A percentile compares a stretch with the other conserved stretches of the same genome.
phyloP scores from a whole-genome alignment of 2,113 vertebrate species.

The Manacus vitellinus region DNA sequence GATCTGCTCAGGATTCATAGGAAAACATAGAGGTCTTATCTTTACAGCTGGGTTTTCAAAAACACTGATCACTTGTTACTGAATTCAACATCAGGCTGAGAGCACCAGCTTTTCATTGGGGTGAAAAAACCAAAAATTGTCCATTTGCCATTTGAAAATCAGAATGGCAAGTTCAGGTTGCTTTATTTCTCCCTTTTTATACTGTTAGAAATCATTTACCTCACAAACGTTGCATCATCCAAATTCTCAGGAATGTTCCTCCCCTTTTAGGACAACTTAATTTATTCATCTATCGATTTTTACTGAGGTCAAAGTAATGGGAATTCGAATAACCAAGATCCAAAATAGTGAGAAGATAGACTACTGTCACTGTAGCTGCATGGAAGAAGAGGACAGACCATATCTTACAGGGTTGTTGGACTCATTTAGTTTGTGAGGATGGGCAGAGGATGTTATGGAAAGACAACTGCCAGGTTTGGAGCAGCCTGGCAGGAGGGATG shows the following conservation, averaged over 20 bases:
- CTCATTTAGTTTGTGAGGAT: neutral
- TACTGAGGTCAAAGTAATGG: neutral
- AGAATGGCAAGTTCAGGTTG: neutral
- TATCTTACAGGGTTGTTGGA: neutral
- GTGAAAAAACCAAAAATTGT: neutral
- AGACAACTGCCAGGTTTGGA: neutral
- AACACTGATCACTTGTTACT: neutral
- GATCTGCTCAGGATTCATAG: neutral
- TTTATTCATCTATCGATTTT: neutral
- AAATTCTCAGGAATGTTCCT: neutral
- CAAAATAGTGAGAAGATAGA: neutral
- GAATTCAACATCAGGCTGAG: neutral
- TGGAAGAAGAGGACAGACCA: neutral
- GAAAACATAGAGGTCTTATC: neutral
- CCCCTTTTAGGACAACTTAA: neutral
- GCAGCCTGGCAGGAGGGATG: rapidly evolving
- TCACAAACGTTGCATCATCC: neutral
- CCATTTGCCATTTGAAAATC: neutral
- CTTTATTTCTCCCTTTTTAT: neutral
- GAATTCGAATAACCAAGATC: neutral
- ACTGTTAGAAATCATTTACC: neutral
- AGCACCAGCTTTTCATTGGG: neutral
- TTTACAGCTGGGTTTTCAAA: neutral
- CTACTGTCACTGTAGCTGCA: neutral
- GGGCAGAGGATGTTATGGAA: neutral